Conservation (phyloP, 2,888 invertebrate species). For the Sycophila texana region DNA sequence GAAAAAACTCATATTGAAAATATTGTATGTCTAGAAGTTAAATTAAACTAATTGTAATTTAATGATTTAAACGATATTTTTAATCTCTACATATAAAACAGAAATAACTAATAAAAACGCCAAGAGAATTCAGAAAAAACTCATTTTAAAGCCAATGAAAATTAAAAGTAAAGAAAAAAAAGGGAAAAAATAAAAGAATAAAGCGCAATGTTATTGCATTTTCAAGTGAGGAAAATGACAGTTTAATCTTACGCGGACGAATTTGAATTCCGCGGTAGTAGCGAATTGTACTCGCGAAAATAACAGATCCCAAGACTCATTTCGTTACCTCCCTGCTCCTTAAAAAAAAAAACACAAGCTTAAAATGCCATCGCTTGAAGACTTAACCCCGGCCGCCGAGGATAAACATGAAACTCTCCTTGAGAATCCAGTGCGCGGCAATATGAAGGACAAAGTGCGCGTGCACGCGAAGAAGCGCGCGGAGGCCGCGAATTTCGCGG, state of each 20-base stretch:
- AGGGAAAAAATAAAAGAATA: not conserved
- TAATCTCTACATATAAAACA: not conserved
- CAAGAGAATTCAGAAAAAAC: not conserved
- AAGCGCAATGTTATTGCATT: no score
- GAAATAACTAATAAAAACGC: not conserved
- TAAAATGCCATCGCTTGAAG: not conserved
- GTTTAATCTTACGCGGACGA: no score
- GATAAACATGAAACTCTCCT: no score
- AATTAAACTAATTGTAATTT: not conserved
- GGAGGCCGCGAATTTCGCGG: not conserved
- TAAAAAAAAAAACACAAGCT: not conserved
- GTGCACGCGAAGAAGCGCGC: not conserved
- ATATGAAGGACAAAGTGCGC: slow-evolving; percentile 9
- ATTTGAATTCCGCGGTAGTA: not conserved
- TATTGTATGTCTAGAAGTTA: not conserved
- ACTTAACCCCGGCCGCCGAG: not conserved
- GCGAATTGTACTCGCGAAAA: not conserved
- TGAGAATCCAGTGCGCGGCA: not conserved
- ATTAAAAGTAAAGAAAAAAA: not conserved
- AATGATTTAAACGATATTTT: not conserved
- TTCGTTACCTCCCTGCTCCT: not conserved
- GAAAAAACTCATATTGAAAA: not conserved
- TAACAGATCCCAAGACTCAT: no score
- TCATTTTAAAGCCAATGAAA: not conserved
- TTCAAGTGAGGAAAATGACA: no score